Percentiles rank a stretch among this genome's conserved stretches.
phyloP scores from a whole-genome alignment of 2,888 invertebrate genomes.

The Drosophila demipolita region DNA sequence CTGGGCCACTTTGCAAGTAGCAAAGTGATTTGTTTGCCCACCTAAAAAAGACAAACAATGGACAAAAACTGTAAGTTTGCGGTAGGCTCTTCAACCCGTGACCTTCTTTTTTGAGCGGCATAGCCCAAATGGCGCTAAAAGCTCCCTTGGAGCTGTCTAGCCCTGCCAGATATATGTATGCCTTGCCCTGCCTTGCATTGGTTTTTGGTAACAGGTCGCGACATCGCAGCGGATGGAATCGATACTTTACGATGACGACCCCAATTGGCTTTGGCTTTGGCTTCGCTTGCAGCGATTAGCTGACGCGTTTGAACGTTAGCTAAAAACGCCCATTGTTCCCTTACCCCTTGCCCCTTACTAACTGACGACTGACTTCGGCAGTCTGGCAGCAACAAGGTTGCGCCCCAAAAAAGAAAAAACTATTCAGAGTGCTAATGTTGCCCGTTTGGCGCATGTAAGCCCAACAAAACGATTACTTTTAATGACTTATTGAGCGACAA shows the following conservation, averaged over 20 bases:
- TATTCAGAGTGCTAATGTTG: constrained; percentile 72
- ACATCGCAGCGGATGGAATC: constrained; percentile 69
- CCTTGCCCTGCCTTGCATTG: constrained; percentile 2
- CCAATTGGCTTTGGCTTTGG: constrained; percentile 42
- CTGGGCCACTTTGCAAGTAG: constrained; percentile 60
- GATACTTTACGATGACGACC: constrained; percentile 62
- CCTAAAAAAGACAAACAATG: constrained; percentile 57
- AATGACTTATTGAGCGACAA: constrained; percentile 74
- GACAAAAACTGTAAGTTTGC: constrained; percentile 62
- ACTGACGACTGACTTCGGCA: background rate
- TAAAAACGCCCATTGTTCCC: background rate
- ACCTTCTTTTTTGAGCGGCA: constrained; percentile 59
- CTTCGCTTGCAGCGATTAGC: constrained; percentile 44
- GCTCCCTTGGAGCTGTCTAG: constrained; percentile 1
- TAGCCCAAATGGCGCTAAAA: constrained; percentile 36
- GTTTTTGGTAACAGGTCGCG: constrained; percentile 63
- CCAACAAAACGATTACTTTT: constrained; percentile 79
- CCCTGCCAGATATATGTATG: background rate
- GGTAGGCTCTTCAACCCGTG: constrained; percentile 66
- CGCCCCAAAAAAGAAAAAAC: constrained; percentile 29
- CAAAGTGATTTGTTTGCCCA: constrained; percentile 56
- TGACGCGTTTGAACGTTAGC: constrained; percentile 31
- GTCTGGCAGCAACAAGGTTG: constrained; percentile 67
- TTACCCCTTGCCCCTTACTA: background rate
- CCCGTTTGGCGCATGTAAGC: constrained; percentile 73